Conservation (phyloP, 2,797 vertebrate species). For the Harpagifer antarcticus region DNA sequence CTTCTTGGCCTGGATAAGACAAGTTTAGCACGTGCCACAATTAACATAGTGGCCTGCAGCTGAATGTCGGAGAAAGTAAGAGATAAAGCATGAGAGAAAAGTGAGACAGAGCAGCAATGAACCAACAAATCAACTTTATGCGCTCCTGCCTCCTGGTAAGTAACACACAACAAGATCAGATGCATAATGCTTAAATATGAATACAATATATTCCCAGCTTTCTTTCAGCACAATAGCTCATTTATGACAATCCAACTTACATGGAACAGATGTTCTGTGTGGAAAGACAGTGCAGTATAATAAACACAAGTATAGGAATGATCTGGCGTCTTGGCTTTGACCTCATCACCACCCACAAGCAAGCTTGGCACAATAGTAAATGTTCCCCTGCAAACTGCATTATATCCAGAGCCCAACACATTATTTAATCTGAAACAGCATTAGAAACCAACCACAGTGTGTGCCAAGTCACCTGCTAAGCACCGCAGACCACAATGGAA, state of each 20-base stretch:
- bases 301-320: neutral
- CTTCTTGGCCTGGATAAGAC: slow-evolving; percentile 53
- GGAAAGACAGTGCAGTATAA: neutral
- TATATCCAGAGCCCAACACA: neutral
- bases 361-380: neutral
- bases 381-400: neutral
- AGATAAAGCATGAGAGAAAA: slow-evolving; percentile 37
- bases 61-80: slow-evolving; percentile 45
- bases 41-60: slow-evolving; percentile 60
- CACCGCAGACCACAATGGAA: slow-evolving; percentile 12
- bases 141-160: slow-evolving; percentile 47
- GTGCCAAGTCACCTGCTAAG: neutral
- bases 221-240: slow-evolving; percentile 4
- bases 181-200: slow-evolving; percentile 41
- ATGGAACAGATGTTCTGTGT: slow-evolving; percentile 9
- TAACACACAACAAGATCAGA: slow-evolving; percentile 29
- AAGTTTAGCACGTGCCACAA: slow-evolving; percentile 54
- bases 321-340: slow-evolving; percentile 1
- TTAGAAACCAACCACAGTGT: slow-evolving; percentile 5
- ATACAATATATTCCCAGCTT: slow-evolving; percentile 30
- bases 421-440: neutral
- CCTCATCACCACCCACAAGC: slow-evolving; percentile 11
- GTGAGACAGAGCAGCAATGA: slow-evolving; percentile 31
- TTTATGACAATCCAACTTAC: slow-evolving; percentile 8
- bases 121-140: slow-evolving; percentile 51